These are phyloP conservation scores for Tamias sibiricus DNA, from an alignment of 2,113 vertebrate species.

Conservation along the genomic window DNA sequence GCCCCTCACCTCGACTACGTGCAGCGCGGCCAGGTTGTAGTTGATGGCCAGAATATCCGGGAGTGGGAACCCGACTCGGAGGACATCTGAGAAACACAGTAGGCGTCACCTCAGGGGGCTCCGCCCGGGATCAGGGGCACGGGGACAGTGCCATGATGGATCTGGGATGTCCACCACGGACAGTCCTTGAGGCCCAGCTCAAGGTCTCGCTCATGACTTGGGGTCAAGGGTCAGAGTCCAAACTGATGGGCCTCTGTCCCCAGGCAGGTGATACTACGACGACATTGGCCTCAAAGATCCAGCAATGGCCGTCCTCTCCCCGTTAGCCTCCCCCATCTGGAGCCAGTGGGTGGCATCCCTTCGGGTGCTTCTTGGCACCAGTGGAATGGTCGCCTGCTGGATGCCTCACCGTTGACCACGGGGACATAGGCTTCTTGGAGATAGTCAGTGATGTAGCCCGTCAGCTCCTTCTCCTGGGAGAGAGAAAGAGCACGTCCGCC, in stretches of 20 bases:
- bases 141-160: neutral
- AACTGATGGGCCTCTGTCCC: neutral
- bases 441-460: slow-evolving; percentile 38
- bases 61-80: slow-evolving; percentile 73
- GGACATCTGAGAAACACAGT: slow-evolving; percentile 48
- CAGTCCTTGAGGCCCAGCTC: neutral
- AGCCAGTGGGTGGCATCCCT: neutral
- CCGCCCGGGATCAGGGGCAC: too few relatives aligned
- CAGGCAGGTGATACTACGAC: neutral
- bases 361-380: neutral
- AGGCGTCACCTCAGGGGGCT: neutral
- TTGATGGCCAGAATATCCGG: slow-evolving; percentile 63
- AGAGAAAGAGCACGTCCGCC: neutral
- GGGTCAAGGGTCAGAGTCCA: neutral
- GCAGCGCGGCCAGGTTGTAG: slow-evolving; percentile 10
- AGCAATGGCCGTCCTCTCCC: neutral
- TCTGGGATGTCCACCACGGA: neutral
- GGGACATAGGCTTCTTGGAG: slow-evolving; percentile 67
- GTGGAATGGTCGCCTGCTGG: neutral
- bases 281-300: neutral
- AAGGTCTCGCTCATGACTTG: neutral
- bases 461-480: slow-evolving; percentile 65
- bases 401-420: slow-evolving; percentile 73
- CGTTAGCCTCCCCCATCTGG: neutral
- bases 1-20: slow-evolving; percentile 31